Evolutionary conservation across 2,797 vertebrate genomes (phyloP).

Genomic region (Pygocentrus nattereri): DNA sequence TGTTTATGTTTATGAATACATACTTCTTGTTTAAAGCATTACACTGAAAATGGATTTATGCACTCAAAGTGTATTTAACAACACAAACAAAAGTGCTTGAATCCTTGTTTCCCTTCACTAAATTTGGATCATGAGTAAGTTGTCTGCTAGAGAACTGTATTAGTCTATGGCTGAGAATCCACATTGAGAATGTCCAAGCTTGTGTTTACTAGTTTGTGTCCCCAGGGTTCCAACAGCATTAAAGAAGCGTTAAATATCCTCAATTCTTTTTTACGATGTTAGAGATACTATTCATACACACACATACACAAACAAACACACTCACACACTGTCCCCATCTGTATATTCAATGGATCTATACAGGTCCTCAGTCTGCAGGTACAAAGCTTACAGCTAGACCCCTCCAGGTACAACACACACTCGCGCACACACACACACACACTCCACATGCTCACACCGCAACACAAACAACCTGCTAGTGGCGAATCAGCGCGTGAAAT

Average conservation of each 20-base stretch:
- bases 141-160: too few species aligned
- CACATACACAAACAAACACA: background rate
- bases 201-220: background rate
- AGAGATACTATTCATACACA: constrained; percentile 1
- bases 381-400: constrained; percentile 88
- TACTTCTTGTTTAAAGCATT: too few species aligned
- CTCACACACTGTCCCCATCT: constrained; percentile 63
- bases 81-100: too few species aligned
- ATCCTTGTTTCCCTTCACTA: too few species aligned
- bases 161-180: constrained; percentile 27
- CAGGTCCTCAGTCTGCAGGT: constrained; percentile 93
- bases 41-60: too few species aligned
- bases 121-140: background rate
- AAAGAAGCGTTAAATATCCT: constrained; percentile 14
- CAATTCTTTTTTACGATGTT: constrained; percentile 23
- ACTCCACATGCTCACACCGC: constrained; percentile 66
- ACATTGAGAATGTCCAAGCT: constrained; percentile 14
- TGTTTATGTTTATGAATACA: too few species aligned
- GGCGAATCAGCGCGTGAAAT: constrained; percentile 94
- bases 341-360: constrained; percentile 87
- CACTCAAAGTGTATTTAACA: too few species aligned
- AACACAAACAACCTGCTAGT: constrained; percentile 95
- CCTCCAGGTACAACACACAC: constrained; percentile 69
- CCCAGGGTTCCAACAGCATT: background rate
- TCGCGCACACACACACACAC: constrained; percentile 41